Conservation (phyloP, 2,797 vertebrate genomes). For the Sternarchorhynchus goeldii region DNA sequence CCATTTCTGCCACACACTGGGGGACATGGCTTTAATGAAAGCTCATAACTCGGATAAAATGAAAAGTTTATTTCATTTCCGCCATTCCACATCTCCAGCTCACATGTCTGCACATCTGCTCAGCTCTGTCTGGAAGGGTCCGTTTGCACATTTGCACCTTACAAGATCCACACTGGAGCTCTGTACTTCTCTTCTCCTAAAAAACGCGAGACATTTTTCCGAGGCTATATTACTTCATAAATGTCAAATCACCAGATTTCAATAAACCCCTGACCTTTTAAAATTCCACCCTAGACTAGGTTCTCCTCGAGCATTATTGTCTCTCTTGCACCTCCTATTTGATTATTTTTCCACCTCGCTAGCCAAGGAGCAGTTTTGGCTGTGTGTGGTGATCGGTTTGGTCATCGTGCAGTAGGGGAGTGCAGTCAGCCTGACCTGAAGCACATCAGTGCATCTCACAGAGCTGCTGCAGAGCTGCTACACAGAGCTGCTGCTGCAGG, state of each 20-base stretch:
- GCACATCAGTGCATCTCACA: slow-evolving; percentile 37
- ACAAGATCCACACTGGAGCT: slow-evolving; percentile 3
- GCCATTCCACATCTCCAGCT: neutral
- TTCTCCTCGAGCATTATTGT: slow-evolving; percentile 46
- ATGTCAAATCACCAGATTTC: slow-evolving; percentile 54
- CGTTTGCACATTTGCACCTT: neutral
- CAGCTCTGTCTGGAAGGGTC: neutral
- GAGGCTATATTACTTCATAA: slow-evolving; percentile 50
- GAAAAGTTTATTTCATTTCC: slow-evolving; percentile 23
- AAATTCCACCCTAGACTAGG: slow-evolving; percentile 34
- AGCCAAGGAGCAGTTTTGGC: slow-evolving; percentile 40
- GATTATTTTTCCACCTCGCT: slow-evolving; percentile 30
- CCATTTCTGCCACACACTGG: neutral
- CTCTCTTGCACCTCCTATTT: slow-evolving; percentile 46
- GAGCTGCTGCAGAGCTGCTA: slow-evolving; percentile 35
- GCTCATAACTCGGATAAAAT: slow-evolving; percentile 29
- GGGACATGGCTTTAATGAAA: slow-evolving; percentile 31
- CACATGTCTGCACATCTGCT: neutral
- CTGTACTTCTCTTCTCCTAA: slow-evolving; percentile 15
- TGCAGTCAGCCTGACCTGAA: slow-evolving; percentile 39
- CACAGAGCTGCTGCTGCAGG: neutral
- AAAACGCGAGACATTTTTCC: slow-evolving; percentile 34
- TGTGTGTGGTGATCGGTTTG: slow-evolving; percentile 44
- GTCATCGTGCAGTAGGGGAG: slow-evolving; percentile 33
- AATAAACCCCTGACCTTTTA: slow-evolving; percentile 55